These are phyloP conservation scores for Uria aalge DNA, from an alignment of 2,113 vertebrate genomes.

Conservation along the genomic window DNA sequence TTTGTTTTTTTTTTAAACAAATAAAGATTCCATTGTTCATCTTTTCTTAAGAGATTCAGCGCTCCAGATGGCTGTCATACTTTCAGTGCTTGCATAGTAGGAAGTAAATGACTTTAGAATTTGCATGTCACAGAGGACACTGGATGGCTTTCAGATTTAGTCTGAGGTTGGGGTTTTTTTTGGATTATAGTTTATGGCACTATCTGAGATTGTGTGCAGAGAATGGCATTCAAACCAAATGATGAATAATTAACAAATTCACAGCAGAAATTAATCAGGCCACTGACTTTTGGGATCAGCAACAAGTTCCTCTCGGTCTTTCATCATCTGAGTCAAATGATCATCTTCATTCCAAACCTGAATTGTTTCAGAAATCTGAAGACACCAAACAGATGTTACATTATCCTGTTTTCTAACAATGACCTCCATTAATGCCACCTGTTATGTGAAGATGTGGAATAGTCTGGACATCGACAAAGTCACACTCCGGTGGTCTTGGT, in stretches of 20 bases:
- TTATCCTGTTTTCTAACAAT: not conserved
- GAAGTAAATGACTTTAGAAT: not conserved
- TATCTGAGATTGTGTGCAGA: not conserved
- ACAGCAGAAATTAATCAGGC: not conserved
- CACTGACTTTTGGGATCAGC: not conserved
- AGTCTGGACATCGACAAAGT: not conserved
- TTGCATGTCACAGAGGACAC: not conserved
- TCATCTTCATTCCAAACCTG: not conserved
- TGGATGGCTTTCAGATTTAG: not conserved
- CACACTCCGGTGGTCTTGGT: not conserved
- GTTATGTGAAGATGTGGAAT: not conserved
- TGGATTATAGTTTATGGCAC: not conserved
- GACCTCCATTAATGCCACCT: not conserved
- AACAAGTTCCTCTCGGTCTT: not conserved
- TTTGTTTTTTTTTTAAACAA: not conserved
- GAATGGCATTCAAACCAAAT: not conserved
- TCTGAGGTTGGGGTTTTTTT: not conserved
- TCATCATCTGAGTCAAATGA: not conserved
- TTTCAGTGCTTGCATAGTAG: not conserved
- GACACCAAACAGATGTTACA: not conserved
- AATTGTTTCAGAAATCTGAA: not conserved
- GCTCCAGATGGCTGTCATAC: conserved; percentile 8
- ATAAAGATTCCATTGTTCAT: not conserved
- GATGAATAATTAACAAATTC: not conserved
- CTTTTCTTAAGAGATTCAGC: not conserved